Percentiles rank a stretch among this genome's conserved stretches.
Evolutionary conservation across 2,113 vertebrate species (phyloP).

Genomic region (Montifringilla adamsi): DNA sequence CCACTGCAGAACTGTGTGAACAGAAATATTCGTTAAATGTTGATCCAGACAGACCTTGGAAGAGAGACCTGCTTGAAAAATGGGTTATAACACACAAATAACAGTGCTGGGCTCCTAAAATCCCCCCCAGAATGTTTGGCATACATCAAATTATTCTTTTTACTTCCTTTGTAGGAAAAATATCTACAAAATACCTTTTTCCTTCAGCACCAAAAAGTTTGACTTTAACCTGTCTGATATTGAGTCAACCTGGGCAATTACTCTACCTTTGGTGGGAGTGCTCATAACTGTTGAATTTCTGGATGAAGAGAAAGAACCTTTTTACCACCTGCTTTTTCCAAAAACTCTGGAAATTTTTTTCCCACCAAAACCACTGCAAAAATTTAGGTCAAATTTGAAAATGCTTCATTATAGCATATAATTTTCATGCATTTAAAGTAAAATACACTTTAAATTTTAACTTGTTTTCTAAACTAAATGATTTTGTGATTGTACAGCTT

Average conservation of each 20-base stretch:
- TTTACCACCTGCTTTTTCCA: not conserved
- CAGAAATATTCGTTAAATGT: slow-evolving; percentile 9
- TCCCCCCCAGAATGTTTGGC: not conserved
- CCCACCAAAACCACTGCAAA: not conserved
- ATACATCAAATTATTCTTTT: not conserved
- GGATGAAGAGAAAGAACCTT: not conserved
- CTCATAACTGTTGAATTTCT: not conserved
- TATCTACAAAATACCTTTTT: not conserved
- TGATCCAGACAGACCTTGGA: not conserved
- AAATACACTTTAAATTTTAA: not conserved
- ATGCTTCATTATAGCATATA: not conserved
- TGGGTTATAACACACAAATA: not conserved
- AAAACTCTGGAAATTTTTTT: not conserved
- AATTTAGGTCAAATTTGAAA: not conserved
- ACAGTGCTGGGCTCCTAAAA: not conserved
- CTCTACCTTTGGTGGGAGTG: not conserved
- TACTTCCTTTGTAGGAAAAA: not conserved
- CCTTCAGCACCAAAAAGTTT: not conserved
- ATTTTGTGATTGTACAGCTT: not conserved
- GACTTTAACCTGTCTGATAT: not conserved
- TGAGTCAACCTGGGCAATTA: not conserved
- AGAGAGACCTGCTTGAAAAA: not conserved
- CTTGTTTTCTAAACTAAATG: not conserved
- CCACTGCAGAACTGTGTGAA: slow-evolving; percentile 92
- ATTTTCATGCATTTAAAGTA: not conserved